A percentile compares a stretch with the other conserved stretches of the same genome.
Conservation (phyloP, 2,888 invertebrate genomes). For the Andrena dorsata region DNA sequence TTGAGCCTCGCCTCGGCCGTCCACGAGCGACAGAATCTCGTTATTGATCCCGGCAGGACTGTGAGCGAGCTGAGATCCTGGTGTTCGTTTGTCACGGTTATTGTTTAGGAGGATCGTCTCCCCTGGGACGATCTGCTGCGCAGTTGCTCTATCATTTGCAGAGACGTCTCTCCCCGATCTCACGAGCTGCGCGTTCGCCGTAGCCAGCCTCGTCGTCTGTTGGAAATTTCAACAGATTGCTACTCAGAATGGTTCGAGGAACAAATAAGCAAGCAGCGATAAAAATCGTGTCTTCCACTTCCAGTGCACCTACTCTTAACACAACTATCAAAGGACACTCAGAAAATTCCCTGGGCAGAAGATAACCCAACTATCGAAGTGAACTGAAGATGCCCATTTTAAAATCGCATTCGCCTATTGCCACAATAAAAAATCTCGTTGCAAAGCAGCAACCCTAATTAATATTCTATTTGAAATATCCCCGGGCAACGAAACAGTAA, state of each 20-base stretch:
- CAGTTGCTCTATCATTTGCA: not conserved
- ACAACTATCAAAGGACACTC: too few species aligned
- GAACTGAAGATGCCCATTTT: too few species aligned
- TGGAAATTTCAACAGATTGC: not conserved
- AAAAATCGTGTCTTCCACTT: too few species aligned
- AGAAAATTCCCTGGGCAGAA: too few species aligned
- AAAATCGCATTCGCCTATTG: too few species aligned
- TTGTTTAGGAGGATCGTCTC: slow-evolving; percentile 26
- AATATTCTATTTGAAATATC: not conserved
- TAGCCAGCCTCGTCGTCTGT: slow-evolving; percentile 1
- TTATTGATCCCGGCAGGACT: slow-evolving; percentile 21
- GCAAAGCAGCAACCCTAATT: not conserved
- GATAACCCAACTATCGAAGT: too few species aligned
- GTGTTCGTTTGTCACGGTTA: slow-evolving; percentile 16
- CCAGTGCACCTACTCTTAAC: too few species aligned
- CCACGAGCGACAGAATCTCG: slow-evolving; percentile 29
- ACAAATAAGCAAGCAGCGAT: too few species aligned
- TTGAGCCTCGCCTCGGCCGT: not conserved
- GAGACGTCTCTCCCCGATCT: not conserved
- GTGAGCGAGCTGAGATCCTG: not conserved
- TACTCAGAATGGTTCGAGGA: too few species aligned
- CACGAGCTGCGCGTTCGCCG: not conserved
- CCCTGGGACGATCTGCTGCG: slow-evolving; percentile 18
- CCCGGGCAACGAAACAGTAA: too few species aligned
- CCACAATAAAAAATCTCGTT: too few species aligned